phyloP scores from a whole-genome alignment of 2,888 invertebrate genomes.

The Melieria picta region DNA sequence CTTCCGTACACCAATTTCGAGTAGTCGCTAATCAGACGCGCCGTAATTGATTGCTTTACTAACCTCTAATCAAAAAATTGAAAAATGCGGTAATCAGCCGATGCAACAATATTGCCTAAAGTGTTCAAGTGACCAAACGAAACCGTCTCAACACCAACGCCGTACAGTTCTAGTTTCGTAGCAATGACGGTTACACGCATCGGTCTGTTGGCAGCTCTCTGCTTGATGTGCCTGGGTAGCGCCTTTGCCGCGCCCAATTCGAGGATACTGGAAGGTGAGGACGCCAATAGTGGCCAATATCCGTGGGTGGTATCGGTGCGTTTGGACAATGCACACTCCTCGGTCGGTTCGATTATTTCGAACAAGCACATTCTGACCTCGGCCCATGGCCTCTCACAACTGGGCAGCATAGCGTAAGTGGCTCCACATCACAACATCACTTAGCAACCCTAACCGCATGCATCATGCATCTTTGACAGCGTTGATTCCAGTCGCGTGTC shows the following conservation, averaged over 20 bases:
- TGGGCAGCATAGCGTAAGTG: slow-evolving; percentile 51
- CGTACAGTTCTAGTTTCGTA: slow-evolving; percentile 37
- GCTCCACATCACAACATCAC: neutral
- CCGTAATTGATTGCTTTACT: no score
- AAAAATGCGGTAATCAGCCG: no score
- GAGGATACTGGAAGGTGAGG: slow-evolving; percentile 57
- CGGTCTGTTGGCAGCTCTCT: slow-evolving; percentile 28
- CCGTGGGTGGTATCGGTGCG: slow-evolving; percentile 62
- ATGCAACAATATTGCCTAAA: no score
- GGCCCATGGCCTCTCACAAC: slow-evolving; percentile 52
- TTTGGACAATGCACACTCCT: slow-evolving; percentile 49
- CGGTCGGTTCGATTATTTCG: slow-evolving; percentile 53
- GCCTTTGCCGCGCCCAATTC: slow-evolving; percentile 33
- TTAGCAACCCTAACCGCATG: neutral
- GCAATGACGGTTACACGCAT: slow-evolving; percentile 51
- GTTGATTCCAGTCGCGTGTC: slow-evolving; percentile 40
- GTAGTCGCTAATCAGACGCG: no score
- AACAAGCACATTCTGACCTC: slow-evolving; percentile 51
- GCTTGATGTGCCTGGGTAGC: slow-evolving; percentile 23
- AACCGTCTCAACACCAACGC: neutral
- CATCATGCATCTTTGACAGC: slow-evolving; percentile 40
- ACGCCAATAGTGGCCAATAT: slow-evolving; percentile 55
- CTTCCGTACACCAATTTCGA: no score
- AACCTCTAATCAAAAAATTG: no score
- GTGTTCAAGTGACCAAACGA: neutral